Percentiles rank a stretch among this genome's conserved stretches.
These are phyloP conservation scores for Drosophila cognata DNA, from an alignment of 2,888 invertebrate species.

Conservation along the genomic window DNA sequence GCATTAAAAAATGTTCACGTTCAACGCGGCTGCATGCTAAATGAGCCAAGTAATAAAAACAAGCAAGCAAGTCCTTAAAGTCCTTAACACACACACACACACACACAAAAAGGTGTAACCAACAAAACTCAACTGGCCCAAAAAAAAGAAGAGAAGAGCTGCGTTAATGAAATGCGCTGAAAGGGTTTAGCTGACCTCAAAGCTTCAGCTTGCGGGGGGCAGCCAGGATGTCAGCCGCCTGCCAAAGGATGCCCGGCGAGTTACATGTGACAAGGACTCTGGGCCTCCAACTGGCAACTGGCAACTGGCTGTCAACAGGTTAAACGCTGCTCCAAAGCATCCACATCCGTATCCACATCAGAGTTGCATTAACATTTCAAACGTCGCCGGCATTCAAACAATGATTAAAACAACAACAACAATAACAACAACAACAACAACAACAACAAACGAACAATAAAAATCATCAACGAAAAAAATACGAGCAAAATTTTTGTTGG, in stretches of 20 bases:
- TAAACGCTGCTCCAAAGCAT: conserved; percentile 27
- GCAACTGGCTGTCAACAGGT: conserved; percentile 54
- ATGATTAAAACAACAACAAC: conserved; percentile 36
- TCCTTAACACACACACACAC: conserved; percentile 29
- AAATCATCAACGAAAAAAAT: background rate
- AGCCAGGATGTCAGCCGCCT: conserved; percentile 1
- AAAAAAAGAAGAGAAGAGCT: conserved; percentile 18
- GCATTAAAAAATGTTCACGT: conserved; percentile 75
- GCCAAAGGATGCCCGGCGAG: background rate
- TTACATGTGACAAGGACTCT: conserved; percentile 27
- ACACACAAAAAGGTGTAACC: conserved; percentile 39
- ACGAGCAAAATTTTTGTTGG: conserved; percentile 45
- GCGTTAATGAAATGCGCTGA: conserved; percentile 74
- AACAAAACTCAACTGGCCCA: conserved; percentile 19
- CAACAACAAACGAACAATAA: conserved; percentile 8
- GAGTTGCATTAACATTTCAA: conserved; percentile 52
- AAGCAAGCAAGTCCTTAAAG: conserved; percentile 25
- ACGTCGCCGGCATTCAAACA: conserved; percentile 41
- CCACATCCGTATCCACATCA: conserved; percentile 12
- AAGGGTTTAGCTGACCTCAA: conserved; percentile 73
- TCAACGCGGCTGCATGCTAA: conserved; percentile 70
- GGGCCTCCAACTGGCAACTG: conserved; percentile 2
- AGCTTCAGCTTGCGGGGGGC: conserved; percentile 26
- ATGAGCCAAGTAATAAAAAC: conserved; percentile 66
- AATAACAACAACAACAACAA: conserved; percentile 20